Conservation (phyloP, 2,113 vertebrate genomes). For the Sardina pilchardus region DNA sequence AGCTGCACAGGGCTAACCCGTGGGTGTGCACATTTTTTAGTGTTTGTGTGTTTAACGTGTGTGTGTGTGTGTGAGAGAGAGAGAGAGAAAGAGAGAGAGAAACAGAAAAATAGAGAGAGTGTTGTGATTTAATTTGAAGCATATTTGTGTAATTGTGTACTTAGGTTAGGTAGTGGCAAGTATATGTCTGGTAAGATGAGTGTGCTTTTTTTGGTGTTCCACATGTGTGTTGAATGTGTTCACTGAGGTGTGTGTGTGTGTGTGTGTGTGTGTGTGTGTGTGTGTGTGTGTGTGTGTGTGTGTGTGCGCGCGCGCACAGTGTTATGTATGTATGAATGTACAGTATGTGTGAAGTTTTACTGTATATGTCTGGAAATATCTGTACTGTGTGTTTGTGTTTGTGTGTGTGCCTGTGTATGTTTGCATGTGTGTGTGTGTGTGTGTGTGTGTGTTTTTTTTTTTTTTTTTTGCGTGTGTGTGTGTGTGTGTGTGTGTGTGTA, state of each 20-base stretch:
- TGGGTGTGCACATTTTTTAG: not conserved
- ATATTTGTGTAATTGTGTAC: not conserved
- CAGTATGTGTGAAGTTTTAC: not conserved
- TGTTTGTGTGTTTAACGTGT: not conserved
- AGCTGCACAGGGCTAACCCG: not conserved
- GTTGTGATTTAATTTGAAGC: not conserved
- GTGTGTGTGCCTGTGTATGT: not conserved
- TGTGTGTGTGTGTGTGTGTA: not conserved
- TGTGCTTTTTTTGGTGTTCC: not conserved
- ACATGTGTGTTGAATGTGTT: not conserved
- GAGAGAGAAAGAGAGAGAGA: not conserved
- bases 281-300: not conserved
- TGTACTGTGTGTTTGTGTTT: not conserved
- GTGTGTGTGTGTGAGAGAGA: not conserved
- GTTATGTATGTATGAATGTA: not conserved
- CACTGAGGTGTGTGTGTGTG: not conserved
- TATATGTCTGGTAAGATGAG: not conserved
- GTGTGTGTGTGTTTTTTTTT: not conserved
- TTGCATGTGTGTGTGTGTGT: not conserved
- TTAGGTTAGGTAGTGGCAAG: not conserved
- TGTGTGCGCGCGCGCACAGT: not conserved
- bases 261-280: not conserved
- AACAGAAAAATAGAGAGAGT: not conserved
- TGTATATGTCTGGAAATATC: not conserved
- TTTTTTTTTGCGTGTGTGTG: not conserved